Base-by-base conservation (phyloP, 2,113 vertebrate species). In the Oryzias melastigma region DNA sequence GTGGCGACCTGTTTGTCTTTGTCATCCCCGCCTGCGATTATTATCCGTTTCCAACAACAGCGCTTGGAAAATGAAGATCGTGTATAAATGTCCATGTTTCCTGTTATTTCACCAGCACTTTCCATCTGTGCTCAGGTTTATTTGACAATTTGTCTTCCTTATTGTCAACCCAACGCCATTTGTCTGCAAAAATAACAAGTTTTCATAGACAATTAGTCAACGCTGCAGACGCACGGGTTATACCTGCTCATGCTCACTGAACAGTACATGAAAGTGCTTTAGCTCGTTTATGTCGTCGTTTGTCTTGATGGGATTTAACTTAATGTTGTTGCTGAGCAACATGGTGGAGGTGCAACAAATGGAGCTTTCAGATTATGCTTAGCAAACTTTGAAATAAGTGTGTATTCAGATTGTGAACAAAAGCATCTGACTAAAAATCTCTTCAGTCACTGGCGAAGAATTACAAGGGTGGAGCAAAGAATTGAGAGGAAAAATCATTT, bases 131-230 rank as follows among this genome's bases (percentile, higher is more conserved):
- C 44, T 45, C 5, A 10, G 29, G 50, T 60, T 65, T 52, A 60
- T 65, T 35, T 66, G 61, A 27, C 42, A 43, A 68, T 65, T 62
- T 4, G 42, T 73, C 61, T 70, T 75, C 27, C 47, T 75, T 35
- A 69, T 73, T 56, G 61, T 65, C 61, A 60, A 16, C 14, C 45
- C 44, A 25, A 65, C 62, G 42, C 42, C 29, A 66, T 66, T 53
- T 55, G 29, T 62, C 41, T 25, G 8, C 16, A 59, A 52, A 67
- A 60, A 70, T 51, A 60, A 53, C 55, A 71, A 24, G 18, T 46
- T 51, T 14, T 29, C 25, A 14, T 15, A 40, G n/a, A 59, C 41
- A 55, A 48, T 65, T 25, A 60, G 19, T 40, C 55, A 25, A 19
- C 5, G 15, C 27, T 27, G 41, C 8, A 13, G 45, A 50, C 20